phyloP scores from a whole-genome alignment of 1,140 invertebrate genomes.

The Sogatella furcifera region DNA sequence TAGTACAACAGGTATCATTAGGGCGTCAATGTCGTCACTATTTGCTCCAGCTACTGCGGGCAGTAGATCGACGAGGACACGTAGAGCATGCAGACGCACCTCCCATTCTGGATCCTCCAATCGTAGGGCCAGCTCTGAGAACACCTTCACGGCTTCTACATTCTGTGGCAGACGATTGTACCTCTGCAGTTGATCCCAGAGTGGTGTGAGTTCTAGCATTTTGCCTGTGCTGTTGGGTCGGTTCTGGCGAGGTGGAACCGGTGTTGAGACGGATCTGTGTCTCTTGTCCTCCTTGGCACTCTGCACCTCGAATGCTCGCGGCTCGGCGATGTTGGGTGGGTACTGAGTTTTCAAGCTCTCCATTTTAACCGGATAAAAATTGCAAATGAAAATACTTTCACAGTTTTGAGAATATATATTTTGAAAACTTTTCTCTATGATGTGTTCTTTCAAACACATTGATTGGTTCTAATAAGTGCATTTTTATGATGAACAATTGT shows the following conservation, averaged over 20 bases:
- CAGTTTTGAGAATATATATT: no score
- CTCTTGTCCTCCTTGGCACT: conserved; percentile 6
- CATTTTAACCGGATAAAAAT: background rate
- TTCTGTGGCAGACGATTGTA: conserved; percentile 41
- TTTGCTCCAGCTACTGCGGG: conserved; percentile 42
- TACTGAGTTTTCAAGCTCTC: conserved; percentile 7
- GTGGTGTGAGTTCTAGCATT: conserved; percentile 50
- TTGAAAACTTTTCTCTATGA: no score
- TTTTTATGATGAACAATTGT: no score
- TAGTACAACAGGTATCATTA: conserved; percentile 42
- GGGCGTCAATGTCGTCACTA: conserved; percentile 40
- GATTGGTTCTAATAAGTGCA: no score
- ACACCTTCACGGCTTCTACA: conserved; percentile 49
- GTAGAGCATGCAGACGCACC: conserved; percentile 62
- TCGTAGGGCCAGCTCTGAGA: conserved; percentile 53
- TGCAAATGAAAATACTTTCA: no score
- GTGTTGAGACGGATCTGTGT: background rate
- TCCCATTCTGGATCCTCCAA: conserved; percentile 70
- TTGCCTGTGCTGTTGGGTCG: conserved; percentile 23
- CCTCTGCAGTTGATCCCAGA: conserved; percentile 62
- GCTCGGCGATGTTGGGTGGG: background rate
- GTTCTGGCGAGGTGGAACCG: conserved; percentile 23
- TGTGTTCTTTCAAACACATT: no score
- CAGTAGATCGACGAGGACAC: conserved; percentile 60
- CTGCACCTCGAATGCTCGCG: conserved; percentile 9